Evolutionary conservation across 2,113 vertebrate genomes (phyloP).

Genomic region (Aramus guarauna): DNA sequence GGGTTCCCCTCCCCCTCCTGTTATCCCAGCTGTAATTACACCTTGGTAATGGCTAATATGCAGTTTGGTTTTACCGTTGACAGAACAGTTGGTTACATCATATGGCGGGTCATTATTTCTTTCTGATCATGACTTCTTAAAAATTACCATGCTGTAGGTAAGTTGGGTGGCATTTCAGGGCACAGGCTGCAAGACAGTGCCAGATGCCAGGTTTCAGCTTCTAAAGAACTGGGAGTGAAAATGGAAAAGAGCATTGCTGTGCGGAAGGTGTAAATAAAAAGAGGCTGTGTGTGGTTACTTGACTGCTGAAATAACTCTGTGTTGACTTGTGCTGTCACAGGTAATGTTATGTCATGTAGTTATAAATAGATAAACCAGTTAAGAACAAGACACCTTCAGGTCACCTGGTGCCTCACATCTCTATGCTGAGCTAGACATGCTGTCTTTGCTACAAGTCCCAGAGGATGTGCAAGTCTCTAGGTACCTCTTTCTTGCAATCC

Average conservation of each 20-base stretch:
- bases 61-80: not conserved
- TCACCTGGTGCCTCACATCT: conserved; percentile 33
- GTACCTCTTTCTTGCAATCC: not conserved
- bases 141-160: not conserved
- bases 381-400: not conserved
- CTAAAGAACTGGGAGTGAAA: not conserved
- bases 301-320: not conserved
- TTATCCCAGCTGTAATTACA: not conserved
- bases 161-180: not conserved
- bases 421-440: not conserved
- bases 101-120: not conserved
- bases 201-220: not conserved
- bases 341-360: conserved; percentile 10
- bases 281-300: not conserved
- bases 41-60: not conserved
- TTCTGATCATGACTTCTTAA: not conserved
- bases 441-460: not conserved
- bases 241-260: not conserved
- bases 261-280: not conserved
- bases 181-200: not conserved
- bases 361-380: conserved; percentile 46
- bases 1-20: not conserved
- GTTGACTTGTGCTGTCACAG: conserved; percentile 25
- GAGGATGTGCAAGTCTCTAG: not conserved
- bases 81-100: not conserved